phyloP scores from a whole-genome alignment of 2,888 invertebrate genomes.

The Drosophila peninsularis region DNA sequence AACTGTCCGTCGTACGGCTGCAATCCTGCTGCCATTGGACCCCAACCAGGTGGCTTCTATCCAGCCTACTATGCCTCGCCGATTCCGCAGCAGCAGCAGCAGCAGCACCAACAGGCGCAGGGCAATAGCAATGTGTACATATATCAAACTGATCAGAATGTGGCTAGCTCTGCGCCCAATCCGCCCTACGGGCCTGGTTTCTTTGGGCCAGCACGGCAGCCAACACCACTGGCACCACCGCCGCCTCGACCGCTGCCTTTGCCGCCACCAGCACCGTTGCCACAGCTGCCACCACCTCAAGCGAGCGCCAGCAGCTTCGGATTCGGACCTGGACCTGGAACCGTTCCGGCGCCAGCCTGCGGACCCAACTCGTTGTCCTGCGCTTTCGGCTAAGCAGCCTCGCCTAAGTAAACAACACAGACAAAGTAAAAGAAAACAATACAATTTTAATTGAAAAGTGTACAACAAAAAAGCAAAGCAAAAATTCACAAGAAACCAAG shows the following conservation, averaged over 20 bases:
- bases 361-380: conserved; percentile 38
- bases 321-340: conserved; percentile 28
- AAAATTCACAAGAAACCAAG: conserved; percentile 43
- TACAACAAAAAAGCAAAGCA: conserved; percentile 40
- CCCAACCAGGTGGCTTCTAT: conserved; percentile 60
- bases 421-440: conserved; percentile 85
- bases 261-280: conserved; percentile 16
- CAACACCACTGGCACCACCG: conserved; percentile 26
- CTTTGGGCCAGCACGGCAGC: conserved; percentile 35
- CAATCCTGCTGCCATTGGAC: conserved; percentile 51
- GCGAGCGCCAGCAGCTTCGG: conserved; percentile 55
- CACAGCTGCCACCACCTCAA: conserved; percentile 30
- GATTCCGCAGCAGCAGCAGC: conserved; percentile 44
- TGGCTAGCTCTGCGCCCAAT: conserved; percentile 29
- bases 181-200: conserved; percentile 49
- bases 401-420: conserved; percentile 82
- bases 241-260: conserved; percentile 22
- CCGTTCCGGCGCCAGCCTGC: conserved; percentile 26
- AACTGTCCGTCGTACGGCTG: conserved; percentile 72
- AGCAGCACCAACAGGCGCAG: conserved; percentile 62
- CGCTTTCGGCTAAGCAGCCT: conserved; percentile 57
- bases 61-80: conserved; percentile 46
- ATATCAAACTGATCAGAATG: conserved; percentile 70
- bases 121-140: conserved; percentile 74
- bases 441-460: conserved; percentile 85